Evolutionary conservation across 2,113 vertebrate genomes (phyloP).

Genomic region (Clarias gariepinus): DNA sequence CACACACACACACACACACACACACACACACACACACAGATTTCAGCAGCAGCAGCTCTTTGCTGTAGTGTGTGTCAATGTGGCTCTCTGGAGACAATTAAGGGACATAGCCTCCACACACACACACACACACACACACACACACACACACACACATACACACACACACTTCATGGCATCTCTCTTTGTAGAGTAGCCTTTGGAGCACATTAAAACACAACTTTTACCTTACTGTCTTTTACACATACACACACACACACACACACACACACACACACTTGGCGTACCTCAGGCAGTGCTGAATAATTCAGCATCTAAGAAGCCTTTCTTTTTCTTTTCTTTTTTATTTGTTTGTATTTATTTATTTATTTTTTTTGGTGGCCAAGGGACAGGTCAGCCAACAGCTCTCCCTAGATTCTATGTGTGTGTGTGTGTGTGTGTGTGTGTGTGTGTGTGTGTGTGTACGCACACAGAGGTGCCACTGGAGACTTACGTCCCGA

Average conservation of each 20-base stretch:
- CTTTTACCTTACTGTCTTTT: background rate
- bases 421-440: constrained; percentile 5
- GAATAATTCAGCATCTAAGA: constrained; percentile 32
- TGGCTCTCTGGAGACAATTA: background rate
- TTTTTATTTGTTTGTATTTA: background rate
- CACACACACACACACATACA: constrained; percentile 6
- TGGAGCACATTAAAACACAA: background rate
- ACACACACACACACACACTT: constrained; percentile 2
- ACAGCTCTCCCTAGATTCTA: background rate
- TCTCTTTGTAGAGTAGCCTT: background rate
- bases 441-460: no score
- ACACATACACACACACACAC: constrained; percentile 5
- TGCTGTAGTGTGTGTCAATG: background rate
- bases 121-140: background rate
- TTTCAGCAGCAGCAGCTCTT: background rate
- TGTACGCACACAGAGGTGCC: no score
- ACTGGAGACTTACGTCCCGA: no score
- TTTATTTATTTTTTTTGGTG: constrained; percentile 2
- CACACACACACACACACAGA: constrained; percentile 6
- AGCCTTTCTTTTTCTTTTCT: background rate
- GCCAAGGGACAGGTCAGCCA: background rate
- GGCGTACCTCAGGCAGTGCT: constrained; percentile 20
- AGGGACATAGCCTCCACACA: background rate
- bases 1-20: constrained; percentile 17
- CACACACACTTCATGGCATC: background rate